Base-by-base conservation (phyloP, 1,140 invertebrate species). In the Drosophila ercepeae region DNA sequence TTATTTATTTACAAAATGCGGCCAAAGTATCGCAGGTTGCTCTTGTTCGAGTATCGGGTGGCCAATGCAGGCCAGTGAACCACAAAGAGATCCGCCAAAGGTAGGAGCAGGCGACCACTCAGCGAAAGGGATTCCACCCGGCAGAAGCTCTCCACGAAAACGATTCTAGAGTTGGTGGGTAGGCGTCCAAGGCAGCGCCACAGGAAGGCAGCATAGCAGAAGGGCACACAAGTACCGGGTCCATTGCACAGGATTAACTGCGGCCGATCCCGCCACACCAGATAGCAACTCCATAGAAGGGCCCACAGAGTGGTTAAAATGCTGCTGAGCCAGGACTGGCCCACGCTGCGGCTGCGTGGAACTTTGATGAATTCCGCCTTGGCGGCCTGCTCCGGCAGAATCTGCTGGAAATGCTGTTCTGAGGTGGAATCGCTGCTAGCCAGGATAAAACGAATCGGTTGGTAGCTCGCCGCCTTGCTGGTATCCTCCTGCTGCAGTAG, bases 91-190 rank as follows among this genome's bases (percentile, higher is more conserved):
- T 99, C 96, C 36, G 94, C 95, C 88, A 98, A 91, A 74, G 94
- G 95, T 84, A 96, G 94, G 14, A 99, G 92, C 68, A 99, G 95
- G 92, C 95, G 96, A 4, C 97, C 98, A 71, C 95, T 95, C 6
- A 99, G 90, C 4, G 98, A 99, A 8, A 99, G 92, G 16, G 94
- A 95, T 82, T 96, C 94, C 0, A 99, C 97, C 79, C 98, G 93
- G 89, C 98, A 99, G 77, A 98, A 95, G 91, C 98, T 99, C 92
- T 99, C 98, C 45, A 99, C 93, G 92, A 97, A 99, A 25, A 99
- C 93, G 55, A 99, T 96, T 90, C 94, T 95, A 60, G 93, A 94
- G 11, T 61, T 51, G 1, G 44, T n/a, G 61, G 95, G 92, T 21
- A 92, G 91, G 6, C 97, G 79, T 61, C 93, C 94, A 0, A 96